Percentiles rank a stretch among this genome's conserved stretches.
These are phyloP conservation scores for Drosophila testacea DNA, from an alignment of 2,888 invertebrate species.

Conservation along the genomic window DNA sequence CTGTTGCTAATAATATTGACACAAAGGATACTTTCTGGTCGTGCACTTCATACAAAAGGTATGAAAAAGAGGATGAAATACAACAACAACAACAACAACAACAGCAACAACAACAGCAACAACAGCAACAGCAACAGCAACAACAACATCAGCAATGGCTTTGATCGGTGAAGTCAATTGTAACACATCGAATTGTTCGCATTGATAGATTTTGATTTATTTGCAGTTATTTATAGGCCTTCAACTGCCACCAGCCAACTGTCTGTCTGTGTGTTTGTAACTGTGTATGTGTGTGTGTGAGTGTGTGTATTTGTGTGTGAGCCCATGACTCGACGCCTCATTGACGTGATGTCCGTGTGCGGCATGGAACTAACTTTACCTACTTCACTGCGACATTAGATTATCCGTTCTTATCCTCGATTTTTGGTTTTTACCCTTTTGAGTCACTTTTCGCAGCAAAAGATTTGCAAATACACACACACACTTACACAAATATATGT, in stretches of 20 bases:
- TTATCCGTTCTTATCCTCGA: constrained; percentile 85
- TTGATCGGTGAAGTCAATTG: constrained; percentile 85
- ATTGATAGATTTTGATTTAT: constrained; percentile 85
- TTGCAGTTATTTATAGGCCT: constrained; percentile 84
- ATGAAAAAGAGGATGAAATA: constrained; percentile 72
- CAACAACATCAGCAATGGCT: constrained; percentile 60
- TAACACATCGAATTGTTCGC: constrained; percentile 85
- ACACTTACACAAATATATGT: not conserved
- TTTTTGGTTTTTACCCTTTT: constrained; percentile 84
- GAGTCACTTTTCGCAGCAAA: constrained; percentile 53
- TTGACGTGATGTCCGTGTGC: constrained; percentile 51
- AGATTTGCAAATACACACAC: constrained; percentile 28
- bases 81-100: constrained; percentile 49
- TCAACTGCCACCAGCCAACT: constrained; percentile 59
- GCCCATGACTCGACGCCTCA: constrained; percentile 60
- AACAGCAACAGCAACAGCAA: constrained; percentile 10
- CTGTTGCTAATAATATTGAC: constrained; percentile 81
- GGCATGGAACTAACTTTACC: constrained; percentile 58
- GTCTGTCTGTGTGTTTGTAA: constrained; percentile 18
- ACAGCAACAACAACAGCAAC: not conserved
- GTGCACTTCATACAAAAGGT: constrained; percentile 82
- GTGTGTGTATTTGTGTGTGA: constrained; percentile 40
- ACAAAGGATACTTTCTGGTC: constrained; percentile 82
- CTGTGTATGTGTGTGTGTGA: constrained; percentile 20
- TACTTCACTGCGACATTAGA: constrained; percentile 79